Conservation (phyloP, 2,113 vertebrate species). For the Cephalopholis sonnerati region DNA sequence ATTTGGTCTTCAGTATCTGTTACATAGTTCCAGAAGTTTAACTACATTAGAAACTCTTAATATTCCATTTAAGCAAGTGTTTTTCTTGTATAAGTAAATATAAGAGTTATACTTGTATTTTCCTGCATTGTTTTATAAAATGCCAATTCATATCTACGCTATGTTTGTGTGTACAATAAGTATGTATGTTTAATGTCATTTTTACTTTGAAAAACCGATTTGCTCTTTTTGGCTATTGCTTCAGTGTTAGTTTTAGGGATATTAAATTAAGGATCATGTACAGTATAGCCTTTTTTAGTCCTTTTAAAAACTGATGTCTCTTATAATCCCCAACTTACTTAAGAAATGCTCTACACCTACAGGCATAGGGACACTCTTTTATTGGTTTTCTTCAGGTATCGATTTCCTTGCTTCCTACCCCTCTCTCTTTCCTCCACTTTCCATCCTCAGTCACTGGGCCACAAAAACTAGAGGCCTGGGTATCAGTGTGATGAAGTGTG, state of each 20-base stretch:
- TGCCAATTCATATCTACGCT: too few species aligned
- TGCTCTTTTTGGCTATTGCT: background rate
- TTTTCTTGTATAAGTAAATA: too few species aligned
- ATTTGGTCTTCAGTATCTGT: background rate
- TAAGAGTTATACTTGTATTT: background rate
- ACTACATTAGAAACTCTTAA: background rate
- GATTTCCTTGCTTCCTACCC: constrained; percentile 49
- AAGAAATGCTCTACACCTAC: constrained; percentile 4
- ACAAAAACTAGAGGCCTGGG: constrained; percentile 42
- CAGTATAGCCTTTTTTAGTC: background rate
- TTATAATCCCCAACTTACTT: constrained; percentile 3
- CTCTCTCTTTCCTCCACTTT: constrained; percentile 29
- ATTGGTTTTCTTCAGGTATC: constrained; percentile 57
- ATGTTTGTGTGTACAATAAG: too few species aligned
- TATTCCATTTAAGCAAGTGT: too few species aligned
- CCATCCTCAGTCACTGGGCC: constrained; percentile 38
- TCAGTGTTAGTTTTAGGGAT: background rate
- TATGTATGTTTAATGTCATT: too few species aligned
- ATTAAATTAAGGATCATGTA: background rate
- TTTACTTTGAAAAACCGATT: background rate
- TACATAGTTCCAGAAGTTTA: background rate
- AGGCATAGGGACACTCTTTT: constrained; percentile 15
- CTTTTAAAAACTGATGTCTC: constrained; percentile 7
- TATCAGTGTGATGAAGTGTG: constrained; percentile 60
- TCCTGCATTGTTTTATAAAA: too few species aligned